Evolutionary conservation across 2,888 invertebrate genomes (phyloP).

Genomic region (Tuta absoluta): DNA sequence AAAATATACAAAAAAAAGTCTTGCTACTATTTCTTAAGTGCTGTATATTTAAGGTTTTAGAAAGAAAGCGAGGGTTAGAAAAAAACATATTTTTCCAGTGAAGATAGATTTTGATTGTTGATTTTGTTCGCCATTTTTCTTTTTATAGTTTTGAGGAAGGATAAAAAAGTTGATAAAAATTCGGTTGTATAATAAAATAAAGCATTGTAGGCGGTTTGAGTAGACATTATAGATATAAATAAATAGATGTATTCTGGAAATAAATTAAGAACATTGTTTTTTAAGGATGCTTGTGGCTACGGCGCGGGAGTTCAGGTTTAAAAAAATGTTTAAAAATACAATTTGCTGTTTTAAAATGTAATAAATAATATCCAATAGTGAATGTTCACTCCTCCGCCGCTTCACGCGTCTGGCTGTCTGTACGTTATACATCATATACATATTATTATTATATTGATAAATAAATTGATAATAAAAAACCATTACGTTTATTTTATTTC

Average conservation of each 20-base stretch:
- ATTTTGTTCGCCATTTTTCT: slow-evolving; percentile 31
- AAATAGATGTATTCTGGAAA: slow-evolving; percentile 45
- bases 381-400: slow-evolving; percentile 31
- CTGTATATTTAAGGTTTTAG: slow-evolving; percentile 28
- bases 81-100: slow-evolving; percentile 32
- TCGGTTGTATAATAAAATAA: slow-evolving; percentile 65
- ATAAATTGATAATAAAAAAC: slow-evolving; percentile 80
- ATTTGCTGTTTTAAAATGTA: slow-evolving; percentile 12
- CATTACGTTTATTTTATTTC: slow-evolving; percentile 45
- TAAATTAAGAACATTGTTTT: slow-evolving; percentile 55
- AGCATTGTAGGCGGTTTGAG: slow-evolving; percentile 50
- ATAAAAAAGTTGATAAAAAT: slow-evolving; percentile 42
- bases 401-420: slow-evolving; percentile 73
- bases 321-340: background rate
- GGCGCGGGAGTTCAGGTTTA: slow-evolving; percentile 8
- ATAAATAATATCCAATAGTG: slow-evolving; percentile 17
- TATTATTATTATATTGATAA: slow-evolving; percentile 79
- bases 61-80: slow-evolving; percentile 23
- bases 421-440: slow-evolving; percentile 80
- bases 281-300: slow-evolving; percentile 55
- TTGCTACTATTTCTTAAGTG: slow-evolving; percentile 44
- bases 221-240: slow-evolving; percentile 40
- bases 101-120: slow-evolving; percentile 28
- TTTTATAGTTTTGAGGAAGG: slow-evolving; percentile 38
- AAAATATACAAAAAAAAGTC: slow-evolving; percentile 70